Percentiles rank a stretch among this genome's conserved stretches.
phyloP scores from a whole-genome alignment of 2,113 vertebrate species.

The Motacilla tschutschensis region DNA sequence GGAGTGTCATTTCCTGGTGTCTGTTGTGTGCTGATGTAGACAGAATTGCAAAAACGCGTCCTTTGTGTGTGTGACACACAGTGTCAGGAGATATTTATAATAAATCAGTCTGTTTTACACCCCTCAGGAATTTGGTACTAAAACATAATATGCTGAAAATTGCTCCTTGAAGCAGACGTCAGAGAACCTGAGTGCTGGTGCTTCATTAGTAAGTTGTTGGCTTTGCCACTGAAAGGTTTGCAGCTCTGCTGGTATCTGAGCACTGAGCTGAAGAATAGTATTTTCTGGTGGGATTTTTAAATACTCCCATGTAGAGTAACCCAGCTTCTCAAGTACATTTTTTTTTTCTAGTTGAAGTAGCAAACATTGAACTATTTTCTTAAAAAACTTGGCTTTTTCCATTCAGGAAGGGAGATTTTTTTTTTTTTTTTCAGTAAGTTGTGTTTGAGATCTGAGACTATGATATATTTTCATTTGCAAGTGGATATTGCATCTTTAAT shows the following conservation, averaged over 20 bases:
- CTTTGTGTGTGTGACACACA: neutral
- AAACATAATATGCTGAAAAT: neutral
- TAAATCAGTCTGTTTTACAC: neutral
- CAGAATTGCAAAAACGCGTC: neutral
- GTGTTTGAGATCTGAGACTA: constrained; percentile 43
- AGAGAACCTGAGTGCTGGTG: neutral
- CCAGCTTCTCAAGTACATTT: neutral
- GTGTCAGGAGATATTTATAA: neutral
- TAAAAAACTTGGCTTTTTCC: neutral
- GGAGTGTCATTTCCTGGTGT: neutral
- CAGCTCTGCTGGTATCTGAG: neutral
- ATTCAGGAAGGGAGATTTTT: neutral
- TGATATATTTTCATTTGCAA: constrained; percentile 52
- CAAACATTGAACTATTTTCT: neutral
- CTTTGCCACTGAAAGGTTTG: neutral
- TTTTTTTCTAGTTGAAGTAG: neutral
- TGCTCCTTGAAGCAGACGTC: neutral
- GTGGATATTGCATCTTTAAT: constrained; percentile 50
- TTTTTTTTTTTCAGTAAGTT: neutral
- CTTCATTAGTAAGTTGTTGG: neutral
- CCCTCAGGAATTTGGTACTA: neutral
- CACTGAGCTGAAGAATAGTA: neutral
- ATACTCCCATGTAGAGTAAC: neutral
- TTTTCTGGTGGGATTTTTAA: neutral
- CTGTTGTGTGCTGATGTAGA: neutral